Evolutionary conservation across 2,888 invertebrate species (phyloP), one percentile per base, ranked within the genome.

Genomic region (Nymphalis c-album): DNA sequence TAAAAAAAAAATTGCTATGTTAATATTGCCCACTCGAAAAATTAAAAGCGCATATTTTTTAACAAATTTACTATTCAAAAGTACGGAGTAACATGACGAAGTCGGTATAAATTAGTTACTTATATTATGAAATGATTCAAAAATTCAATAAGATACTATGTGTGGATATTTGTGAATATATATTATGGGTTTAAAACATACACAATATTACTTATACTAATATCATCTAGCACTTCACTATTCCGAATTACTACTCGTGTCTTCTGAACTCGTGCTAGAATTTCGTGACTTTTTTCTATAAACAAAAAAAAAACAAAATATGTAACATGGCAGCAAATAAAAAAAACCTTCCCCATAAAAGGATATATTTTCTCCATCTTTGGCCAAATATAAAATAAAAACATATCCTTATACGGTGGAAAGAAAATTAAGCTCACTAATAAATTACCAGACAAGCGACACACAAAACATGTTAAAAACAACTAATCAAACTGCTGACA

Each of bases 261-360:
- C 90, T 86, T 85, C 88, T 74, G 90, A 88, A 81, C 90, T 88
- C 85, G 90, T 88, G 87, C 90, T 91, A 90, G 85, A 85, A 78
- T 87, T 88, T 85, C 91, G 88, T 79, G 88, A 85, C 78, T 88
- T 90, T 90, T 88, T 90, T 91, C 93, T 94, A 93, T 88, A 93
- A 93, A 90, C 75, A 75, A 77, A 77, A 80, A 83, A 82, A 79
- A 76, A 78, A 82, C 67, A 76, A 78, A 73, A 80, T 71, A 73
- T 73, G 71, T 73, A 74, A 72, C 68, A 74, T 55, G 70, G 72
- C 68, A 53, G 68, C 74, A 73, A 85, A 83, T 85, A 83, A 61
- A 60, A 73, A 85, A 83, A 51, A 60, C 26, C 22, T 51, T 60
- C 40, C 46, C 78, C 84, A 64, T 77, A 80, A 78, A 82, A 78